Conservation (phyloP, 2,888 invertebrate genomes). For the Phasia obesa region DNA sequence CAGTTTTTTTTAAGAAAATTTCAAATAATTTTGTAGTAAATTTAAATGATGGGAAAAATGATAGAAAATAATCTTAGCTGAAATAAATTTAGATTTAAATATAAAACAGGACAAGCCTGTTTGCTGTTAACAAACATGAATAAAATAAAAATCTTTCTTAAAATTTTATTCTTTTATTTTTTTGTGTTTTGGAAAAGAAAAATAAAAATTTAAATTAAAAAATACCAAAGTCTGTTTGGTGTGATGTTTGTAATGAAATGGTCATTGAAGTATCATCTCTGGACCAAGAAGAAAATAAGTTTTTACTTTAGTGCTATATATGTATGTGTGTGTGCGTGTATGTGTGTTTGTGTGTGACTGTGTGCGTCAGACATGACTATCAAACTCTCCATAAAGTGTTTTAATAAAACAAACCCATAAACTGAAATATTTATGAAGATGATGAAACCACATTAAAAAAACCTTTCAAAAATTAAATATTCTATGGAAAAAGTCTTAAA, state of each 20-base stretch:
- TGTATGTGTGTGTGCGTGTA: background rate
- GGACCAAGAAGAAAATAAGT: background rate
- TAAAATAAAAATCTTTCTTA: background rate
- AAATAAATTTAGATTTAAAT: constrained; percentile 6
- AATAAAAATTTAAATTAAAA: constrained; percentile 41
- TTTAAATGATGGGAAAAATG: constrained; percentile 26
- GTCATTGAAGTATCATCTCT: constrained; percentile 27
- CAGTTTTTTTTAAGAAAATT: constrained; percentile 72
- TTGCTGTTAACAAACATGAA: background rate
- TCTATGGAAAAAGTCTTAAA: constrained; percentile 18
- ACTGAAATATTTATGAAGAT: constrained; percentile 59
- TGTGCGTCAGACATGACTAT: background rate
- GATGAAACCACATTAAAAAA: constrained; percentile 73
- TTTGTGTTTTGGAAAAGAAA: background rate
- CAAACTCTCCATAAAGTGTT: constrained; percentile 10
- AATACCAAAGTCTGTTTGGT: constrained; percentile 51
- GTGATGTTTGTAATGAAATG: constrained; percentile 65
- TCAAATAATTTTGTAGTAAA: constrained; percentile 16
- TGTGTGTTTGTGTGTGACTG: background rate
- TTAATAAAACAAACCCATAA: constrained; percentile 47
- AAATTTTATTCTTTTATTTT: background rate
- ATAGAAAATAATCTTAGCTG: background rate
- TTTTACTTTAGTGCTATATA: background rate
- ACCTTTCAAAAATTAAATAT: constrained; percentile 75
- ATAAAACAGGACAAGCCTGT: constrained; percentile 65